Conservation (phyloP, 2,888 invertebrate species). For the Trimorus sp. region DNA sequence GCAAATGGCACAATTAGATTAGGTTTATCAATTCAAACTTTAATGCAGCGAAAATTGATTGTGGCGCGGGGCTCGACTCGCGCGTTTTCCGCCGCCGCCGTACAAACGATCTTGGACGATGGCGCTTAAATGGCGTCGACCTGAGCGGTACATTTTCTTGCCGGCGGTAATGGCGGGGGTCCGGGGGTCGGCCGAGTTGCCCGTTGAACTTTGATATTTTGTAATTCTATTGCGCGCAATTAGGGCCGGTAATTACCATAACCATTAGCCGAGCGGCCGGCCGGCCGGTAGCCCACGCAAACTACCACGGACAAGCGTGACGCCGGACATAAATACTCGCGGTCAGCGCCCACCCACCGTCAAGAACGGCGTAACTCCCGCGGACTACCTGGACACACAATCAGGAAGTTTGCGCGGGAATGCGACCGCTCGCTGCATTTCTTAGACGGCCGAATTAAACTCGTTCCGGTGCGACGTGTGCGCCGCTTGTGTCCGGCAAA, state of each 20-base stretch:
- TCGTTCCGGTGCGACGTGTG: conserved; percentile 69
- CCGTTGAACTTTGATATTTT: conserved; percentile 80
- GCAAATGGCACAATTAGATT: conserved; percentile 46
- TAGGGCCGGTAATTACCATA: conserved; percentile 82
- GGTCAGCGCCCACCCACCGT: conserved; percentile 76
- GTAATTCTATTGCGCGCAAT: conserved; percentile 82
- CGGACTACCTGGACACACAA: conserved; percentile 79
- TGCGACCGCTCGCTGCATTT: conserved; percentile 80
- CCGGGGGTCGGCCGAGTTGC: conserved; percentile 44
- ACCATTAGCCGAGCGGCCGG: conserved; percentile 78
- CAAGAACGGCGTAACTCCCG: conserved; percentile 74
- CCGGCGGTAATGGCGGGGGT: conserved; percentile 42
- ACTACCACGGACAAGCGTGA: conserved; percentile 75
- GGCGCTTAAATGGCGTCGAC: conserved; percentile 37
- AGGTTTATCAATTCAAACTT: conserved; percentile 46
- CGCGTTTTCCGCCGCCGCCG: conserved; percentile 43
- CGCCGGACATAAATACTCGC: conserved; percentile 79
- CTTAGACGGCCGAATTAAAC: conserved; percentile 81
- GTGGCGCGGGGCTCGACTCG: conserved; percentile 4
- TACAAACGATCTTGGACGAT: conserved; percentile 53
- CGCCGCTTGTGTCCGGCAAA: conserved; percentile 70
- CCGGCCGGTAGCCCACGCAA: conserved; percentile 71
- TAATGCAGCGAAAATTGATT: conserved; percentile 55
- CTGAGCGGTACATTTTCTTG: conserved; percentile 53
- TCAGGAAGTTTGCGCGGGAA: conserved; percentile 81